A percentile compares a stretch with the other conserved stretches of the same genome.
phyloP scores from a whole-genome alignment of 2,888 invertebrate species.

The Plebejus melissa region DNA sequence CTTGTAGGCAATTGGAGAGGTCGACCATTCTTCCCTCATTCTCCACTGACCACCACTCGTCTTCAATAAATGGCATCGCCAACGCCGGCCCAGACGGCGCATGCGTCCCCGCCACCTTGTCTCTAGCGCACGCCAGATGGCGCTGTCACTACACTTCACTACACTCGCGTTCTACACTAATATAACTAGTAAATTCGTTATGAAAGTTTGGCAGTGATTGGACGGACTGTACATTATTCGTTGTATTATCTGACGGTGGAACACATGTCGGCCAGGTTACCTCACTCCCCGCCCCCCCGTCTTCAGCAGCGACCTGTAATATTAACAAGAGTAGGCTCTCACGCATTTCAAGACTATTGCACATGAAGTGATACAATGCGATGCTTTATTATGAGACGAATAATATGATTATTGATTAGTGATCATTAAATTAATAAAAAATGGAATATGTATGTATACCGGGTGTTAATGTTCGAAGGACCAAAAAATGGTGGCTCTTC shows the following conservation, averaged over 20 bases:
- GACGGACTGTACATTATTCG: constrained; percentile 76
- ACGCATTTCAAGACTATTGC: constrained; percentile 56
- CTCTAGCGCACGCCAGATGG: constrained; percentile 63
- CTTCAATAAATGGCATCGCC: constrained; percentile 98
- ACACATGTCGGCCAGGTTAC: constrained; percentile 73
- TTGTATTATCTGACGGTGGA: constrained; percentile 59
- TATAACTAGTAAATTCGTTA: constrained; percentile 71
- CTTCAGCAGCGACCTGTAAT: constrained; percentile 75
- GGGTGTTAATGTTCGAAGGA: too few relatives aligned
- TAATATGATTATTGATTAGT: not conserved
- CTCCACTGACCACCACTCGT: constrained; percentile 97
- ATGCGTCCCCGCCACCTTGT: constrained; percentile 82
- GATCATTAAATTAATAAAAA: too few relatives aligned
- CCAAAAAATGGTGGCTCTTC: too few relatives aligned
- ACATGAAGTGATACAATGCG: not conserved
- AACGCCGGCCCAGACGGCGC: constrained; percentile 81
- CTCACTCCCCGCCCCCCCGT: constrained; percentile 68
- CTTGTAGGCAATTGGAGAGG: constrained; percentile 92
- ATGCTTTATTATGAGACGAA: not conserved
- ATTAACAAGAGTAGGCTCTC: constrained; percentile 67
- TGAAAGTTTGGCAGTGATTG: constrained; percentile 72
- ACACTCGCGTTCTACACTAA: constrained; percentile 53
- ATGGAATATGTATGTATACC: too few relatives aligned
- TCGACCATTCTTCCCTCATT: constrained; percentile 97
- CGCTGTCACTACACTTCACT: constrained; percentile 49